Evolutionary conservation across 1,140 invertebrate species (phyloP).

Genomic region (Pteromalus puparum): DNA sequence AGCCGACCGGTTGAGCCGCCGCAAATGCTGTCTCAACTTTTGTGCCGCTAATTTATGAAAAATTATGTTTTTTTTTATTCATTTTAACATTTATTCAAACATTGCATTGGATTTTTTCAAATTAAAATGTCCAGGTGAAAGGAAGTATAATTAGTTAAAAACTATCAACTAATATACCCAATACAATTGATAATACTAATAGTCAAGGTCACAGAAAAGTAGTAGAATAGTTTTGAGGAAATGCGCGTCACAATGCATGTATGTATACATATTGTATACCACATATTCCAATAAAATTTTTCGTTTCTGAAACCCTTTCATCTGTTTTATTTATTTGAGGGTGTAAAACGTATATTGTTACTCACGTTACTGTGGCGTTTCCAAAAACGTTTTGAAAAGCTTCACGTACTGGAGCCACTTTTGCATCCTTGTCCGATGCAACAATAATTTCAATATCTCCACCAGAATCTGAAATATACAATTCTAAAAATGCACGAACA

Average conservation of each 20-base stretch:
- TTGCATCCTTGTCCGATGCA: constrained; percentile 86
- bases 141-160: too few relatives aligned
- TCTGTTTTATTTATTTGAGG: too few relatives aligned
- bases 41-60: constrained; percentile 74
- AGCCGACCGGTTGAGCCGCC: constrained; percentile 86
- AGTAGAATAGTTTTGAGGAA: too few relatives aligned
- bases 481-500: constrained; percentile 54
- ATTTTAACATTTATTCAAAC: not conserved
- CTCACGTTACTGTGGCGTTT: constrained; percentile 85
- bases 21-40: constrained; percentile 77
- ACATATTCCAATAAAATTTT: too few relatives aligned
- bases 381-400: constrained; percentile 90
- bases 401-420: constrained; percentile 86
- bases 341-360: constrained; percentile 47
- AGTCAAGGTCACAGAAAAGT: too few relatives aligned
- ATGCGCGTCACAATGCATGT: too few relatives aligned
- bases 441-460: constrained; percentile 86
- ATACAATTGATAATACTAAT: not conserved
- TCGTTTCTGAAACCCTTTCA: too few relatives aligned
- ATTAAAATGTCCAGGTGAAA: not conserved
- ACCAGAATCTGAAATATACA: constrained; percentile 81
- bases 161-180: too few relatives aligned
- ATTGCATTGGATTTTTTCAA: too few relatives aligned
- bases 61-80: not conserved
- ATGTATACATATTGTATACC: too few relatives aligned